These are phyloP conservation scores for Myrmophylax atrothorax DNA, from an alignment of 2,113 vertebrate species.

Conservation along the genomic window DNA sequence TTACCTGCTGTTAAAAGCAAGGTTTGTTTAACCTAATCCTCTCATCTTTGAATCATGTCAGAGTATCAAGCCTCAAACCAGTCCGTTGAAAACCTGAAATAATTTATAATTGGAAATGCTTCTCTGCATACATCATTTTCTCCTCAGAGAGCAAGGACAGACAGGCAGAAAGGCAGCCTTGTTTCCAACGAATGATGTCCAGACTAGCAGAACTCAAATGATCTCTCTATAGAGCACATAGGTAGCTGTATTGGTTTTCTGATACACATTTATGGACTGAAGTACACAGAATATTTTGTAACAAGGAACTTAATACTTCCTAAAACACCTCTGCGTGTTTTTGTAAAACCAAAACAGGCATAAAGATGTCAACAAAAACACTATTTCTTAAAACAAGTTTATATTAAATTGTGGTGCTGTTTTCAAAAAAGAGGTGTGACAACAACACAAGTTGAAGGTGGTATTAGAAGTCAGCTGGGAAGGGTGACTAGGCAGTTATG, in stretches of 20 bases:
- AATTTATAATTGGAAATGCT: conserved; percentile 8
- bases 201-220: background rate
- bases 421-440: background rate
- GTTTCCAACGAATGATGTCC: background rate
- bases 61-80: background rate
- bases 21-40: background rate
- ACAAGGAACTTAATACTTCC: background rate
- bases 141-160: background rate
- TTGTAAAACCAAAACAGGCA: background rate
- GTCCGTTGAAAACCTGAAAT: background rate
- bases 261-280: background rate
- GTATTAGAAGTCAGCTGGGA: background rate
- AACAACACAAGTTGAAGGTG: background rate
- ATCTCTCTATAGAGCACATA: background rate
- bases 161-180: background rate
- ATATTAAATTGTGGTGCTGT: background rate
- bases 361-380: background rate
- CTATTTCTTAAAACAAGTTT: background rate
- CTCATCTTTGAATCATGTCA: background rate
- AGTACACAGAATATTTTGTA: background rate
- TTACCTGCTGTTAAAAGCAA: conserved; percentile 2
- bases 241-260: background rate
- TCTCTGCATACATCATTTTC: background rate
- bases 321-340: background rate
- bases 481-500: background rate